A percentile compares a stretch with the other conserved stretches of the same genome.
phyloP scores from a whole-genome alignment of 2,888 invertebrate species.

The Noctua comes region DNA sequence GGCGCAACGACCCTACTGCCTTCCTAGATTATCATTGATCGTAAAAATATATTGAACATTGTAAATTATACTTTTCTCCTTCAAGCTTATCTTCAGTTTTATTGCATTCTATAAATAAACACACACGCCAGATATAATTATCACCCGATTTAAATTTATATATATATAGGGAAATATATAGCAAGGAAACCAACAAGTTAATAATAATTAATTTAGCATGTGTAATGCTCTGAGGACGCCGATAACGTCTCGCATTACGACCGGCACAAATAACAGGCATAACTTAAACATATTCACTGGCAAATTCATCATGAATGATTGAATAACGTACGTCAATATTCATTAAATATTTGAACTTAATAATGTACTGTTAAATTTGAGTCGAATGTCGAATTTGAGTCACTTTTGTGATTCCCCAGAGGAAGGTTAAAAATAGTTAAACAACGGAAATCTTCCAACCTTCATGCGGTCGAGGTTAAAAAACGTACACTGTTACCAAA shows the following conservation, averaged over 20 bases:
- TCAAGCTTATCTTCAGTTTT: conserved; percentile 29
- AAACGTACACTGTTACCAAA: background rate
- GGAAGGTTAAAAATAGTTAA: conserved; percentile 23
- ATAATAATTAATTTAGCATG: conserved; percentile 48
- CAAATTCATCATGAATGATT: conserved; percentile 38
- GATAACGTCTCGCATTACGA: conserved; percentile 58
- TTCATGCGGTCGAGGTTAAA: conserved; percentile 6
- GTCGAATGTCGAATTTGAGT: conserved; percentile 1
- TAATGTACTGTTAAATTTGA: background rate
- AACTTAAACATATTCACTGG: conserved; percentile 44
- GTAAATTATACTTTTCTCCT: conserved; percentile 5
- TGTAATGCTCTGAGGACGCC: conserved; percentile 50
- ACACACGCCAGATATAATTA: conserved; percentile 23
- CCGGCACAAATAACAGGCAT: conserved; percentile 48
- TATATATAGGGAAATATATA: conserved; percentile 33
- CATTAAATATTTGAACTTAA: conserved; percentile 28
- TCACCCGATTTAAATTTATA: conserved; percentile 41
- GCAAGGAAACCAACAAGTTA: conserved; percentile 49
- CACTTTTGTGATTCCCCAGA: conserved; percentile 23
- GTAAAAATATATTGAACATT: background rate
- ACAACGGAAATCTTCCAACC: conserved; percentile 29
- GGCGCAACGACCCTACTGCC: too few species aligned
- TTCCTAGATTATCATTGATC: background rate
- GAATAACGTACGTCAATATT: conserved; percentile 23
- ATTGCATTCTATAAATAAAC: conserved; percentile 43